Evolutionary conservation across 1,140 invertebrate species (phyloP).

Genomic region (Polyergus mexicanus): DNA sequence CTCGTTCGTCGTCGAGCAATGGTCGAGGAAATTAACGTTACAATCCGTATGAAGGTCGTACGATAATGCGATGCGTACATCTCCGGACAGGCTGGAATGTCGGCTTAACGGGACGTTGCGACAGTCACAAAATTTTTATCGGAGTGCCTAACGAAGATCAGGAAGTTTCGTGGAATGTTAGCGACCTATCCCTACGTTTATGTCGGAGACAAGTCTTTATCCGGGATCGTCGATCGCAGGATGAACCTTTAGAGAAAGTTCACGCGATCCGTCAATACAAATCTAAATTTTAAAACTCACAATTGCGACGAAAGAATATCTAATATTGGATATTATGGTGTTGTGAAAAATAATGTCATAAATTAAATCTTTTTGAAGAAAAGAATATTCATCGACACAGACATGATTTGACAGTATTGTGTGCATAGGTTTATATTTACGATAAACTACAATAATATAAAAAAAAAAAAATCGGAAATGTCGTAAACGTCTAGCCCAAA

Average conservation of each 20-base stretch:
- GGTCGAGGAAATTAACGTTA: conserved; percentile 39
- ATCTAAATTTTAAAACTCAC: background rate
- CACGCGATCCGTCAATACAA: background rate
- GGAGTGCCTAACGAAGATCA: conserved; percentile 61
- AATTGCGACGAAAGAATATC: background rate
- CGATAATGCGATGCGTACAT: conserved; percentile 47
- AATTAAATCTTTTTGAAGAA: background rate
- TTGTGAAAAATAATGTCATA: background rate
- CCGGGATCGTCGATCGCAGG: conserved; percentile 79
- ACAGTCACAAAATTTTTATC: conserved; percentile 59
- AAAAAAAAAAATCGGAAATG: conserved; percentile 8
- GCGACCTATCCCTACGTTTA: conserved; percentile 76
- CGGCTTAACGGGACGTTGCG: conserved; percentile 63
- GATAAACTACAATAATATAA: background rate
- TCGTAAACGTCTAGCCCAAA: background rate
- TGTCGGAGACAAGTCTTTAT: conserved; percentile 76
- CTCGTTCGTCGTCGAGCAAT: background rate
- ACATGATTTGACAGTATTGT: background rate
- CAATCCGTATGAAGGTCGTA: conserved; percentile 47
- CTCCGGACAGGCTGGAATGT: conserved; percentile 53
- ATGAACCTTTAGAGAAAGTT: conserved; percentile 71
- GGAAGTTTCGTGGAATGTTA: conserved; percentile 71
- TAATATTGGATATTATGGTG: background rate
- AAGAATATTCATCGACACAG: background rate
- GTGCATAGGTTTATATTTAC: background rate